Base-by-base conservation (phyloP, 1,140 invertebrate species). In the Micrasema longulum region DNA sequence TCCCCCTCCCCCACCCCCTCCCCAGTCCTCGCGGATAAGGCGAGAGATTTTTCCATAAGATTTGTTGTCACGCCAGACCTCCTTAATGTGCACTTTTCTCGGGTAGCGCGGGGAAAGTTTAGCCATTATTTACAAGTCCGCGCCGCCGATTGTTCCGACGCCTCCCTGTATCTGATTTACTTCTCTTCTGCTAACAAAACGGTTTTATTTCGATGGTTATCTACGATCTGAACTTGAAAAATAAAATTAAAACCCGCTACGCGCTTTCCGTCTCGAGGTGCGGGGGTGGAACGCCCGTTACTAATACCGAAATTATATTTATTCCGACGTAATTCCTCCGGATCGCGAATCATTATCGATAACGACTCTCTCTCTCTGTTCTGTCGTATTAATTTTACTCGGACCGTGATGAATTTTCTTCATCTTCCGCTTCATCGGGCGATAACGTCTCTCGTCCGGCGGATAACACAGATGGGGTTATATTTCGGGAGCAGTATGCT, bases 41-140 rank as follows among this genome's bases (percentile, higher is more conserved):
- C 55, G 55, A 38, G 55, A 60, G 55, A 60, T 85, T 85, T 85
- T 85, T 83, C 82, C 82, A 82, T 81, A 83, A 84, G 83, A 85
- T 85, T 85, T 85, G 84, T 85, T 84, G 84, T 84, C 84, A 84
- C 81, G 83, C 83, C 84, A 84, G 81, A 83, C 83, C 81, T 83
- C 84, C 83, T 85, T 85, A 85, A 84, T 85, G 84, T 84, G 83
- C 82, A 82, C 82, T 83, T 81, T 80, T 83, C 82, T 82, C 82
- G 82, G 45, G 81, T 79, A 77, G 78, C 79, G 79, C 80, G 77
- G 77, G 77, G 67, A 78, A 79, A 79, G 78, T 82, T 83, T 79
- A 76, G 80, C 80, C 77, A 79, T 75, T 78, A 77, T 78, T 78
- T 77, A 77, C 48, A 60, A 60, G 14, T 60, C 55, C 20, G 55